Percentiles rank a stretch among this genome's conserved stretches.
Conservation (phyloP, 2,113 vertebrate genomes). For the Acanthisitta chloris region DNA sequence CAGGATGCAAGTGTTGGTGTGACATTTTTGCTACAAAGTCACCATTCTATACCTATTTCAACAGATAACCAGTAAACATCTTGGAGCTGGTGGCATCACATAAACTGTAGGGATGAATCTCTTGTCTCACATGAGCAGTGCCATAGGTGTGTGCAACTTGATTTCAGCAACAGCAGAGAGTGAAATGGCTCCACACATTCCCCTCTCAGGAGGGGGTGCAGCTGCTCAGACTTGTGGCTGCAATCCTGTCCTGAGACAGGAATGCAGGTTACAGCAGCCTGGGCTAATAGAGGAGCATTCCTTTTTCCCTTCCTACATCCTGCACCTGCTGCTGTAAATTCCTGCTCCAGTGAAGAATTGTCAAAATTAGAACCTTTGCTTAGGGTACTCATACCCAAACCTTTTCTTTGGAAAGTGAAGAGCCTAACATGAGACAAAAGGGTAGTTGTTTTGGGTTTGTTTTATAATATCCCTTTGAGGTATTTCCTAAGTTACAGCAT, state of each 20-base stretch:
- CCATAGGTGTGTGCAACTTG: background rate
- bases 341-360: background rate
- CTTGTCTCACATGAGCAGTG: background rate
- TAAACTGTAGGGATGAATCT: background rate
- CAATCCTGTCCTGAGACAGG: background rate
- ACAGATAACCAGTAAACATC: background rate
- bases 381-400: background rate
- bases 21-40: background rate
- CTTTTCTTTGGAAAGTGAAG: background rate
- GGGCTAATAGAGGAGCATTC: background rate
- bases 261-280: background rate
- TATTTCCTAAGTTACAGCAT: background rate
- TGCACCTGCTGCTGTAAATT: slow-evolving; percentile 14
- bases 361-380: slow-evolving; percentile 33
- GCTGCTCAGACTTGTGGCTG: background rate
- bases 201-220: background rate
- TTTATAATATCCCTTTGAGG: slow-evolving; percentile 10
- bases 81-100: background rate
- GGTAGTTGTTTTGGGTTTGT: background rate
- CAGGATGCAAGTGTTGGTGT: background rate
- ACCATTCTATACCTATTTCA: background rate
- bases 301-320: background rate
- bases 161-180: background rate
- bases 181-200: accelerated
- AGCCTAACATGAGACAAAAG: background rate